Evolutionary conservation across 2,888 invertebrate species (phyloP).

Genomic region (Xanthostigma xanthostigma): DNA sequence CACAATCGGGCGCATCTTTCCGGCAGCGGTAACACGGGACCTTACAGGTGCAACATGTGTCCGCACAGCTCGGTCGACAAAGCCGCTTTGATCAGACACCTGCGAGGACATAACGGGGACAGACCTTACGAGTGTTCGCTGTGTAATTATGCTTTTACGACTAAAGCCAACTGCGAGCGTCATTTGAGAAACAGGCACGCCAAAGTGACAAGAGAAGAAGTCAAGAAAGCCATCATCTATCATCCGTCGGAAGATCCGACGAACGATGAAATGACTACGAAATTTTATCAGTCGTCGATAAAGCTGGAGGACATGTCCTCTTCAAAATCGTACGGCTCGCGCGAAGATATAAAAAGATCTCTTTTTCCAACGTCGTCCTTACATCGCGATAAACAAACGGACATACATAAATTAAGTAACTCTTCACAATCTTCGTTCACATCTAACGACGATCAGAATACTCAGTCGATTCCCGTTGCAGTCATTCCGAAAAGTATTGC

Average conservation of each 20-base stretch:
- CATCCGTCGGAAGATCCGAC: conserved; percentile 76
- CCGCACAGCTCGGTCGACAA: conserved; percentile 80
- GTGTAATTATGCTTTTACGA: conserved; percentile 94
- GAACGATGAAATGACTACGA: conserved; percentile 48
- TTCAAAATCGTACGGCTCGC: no score
- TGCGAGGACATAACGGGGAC: conserved; percentile 90
- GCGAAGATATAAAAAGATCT: no score
- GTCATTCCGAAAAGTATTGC: no score
- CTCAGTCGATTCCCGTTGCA: no score
- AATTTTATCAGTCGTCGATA: not conserved
- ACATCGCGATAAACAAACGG: no score
- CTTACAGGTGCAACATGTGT: conserved; percentile 88
- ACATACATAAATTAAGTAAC: no score
- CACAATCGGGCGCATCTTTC: conserved; percentile 78
- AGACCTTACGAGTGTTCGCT: conserved; percentile 86
- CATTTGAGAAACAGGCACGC: conserved; percentile 85
- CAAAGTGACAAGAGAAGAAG: conserved; percentile 72
- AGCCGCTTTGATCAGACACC: conserved; percentile 78
- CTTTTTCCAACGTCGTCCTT: no score
- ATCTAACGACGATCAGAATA: no score
- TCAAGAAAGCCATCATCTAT: conserved; percentile 75
- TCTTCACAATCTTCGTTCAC: no score
- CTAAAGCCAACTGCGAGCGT: conserved; percentile 92
- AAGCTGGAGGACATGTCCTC: no score
- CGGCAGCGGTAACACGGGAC: conserved; percentile 53